These are phyloP conservation scores for Fukomys damarensis DNA, from an alignment of 2,113 vertebrate species.

Conservation along the genomic window DNA sequence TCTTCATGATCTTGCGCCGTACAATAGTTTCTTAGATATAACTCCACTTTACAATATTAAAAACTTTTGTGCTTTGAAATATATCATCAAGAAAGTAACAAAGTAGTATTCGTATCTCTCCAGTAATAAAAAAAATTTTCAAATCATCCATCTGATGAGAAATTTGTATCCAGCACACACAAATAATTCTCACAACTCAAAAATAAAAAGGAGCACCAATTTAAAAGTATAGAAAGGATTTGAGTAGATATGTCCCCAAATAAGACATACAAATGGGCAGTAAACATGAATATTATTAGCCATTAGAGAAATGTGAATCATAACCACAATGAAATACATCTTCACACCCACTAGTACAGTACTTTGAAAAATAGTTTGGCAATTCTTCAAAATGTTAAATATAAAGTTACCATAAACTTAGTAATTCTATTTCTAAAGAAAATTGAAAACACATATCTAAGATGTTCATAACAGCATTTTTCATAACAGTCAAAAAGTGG, in stretches of 20 bases:
- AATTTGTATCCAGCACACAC: background rate
- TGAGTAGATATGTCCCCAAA: background rate
- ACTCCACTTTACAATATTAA: background rate
- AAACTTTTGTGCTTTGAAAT: background rate
- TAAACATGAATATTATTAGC: background rate
- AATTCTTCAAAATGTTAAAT: background rate
- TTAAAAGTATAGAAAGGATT: background rate
- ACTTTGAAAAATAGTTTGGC: background rate
- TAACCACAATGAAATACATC: background rate
- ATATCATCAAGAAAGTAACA: background rate
- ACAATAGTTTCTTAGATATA: background rate
- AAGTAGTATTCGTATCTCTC: background rate
- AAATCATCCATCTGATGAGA: background rate
- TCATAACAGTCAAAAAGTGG: background rate
- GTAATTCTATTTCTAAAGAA: background rate
- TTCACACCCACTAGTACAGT: background rate
- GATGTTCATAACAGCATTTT: background rate
- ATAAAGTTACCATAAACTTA: background rate
- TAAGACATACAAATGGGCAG: background rate
- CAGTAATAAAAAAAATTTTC: background rate
- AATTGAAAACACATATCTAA: background rate
- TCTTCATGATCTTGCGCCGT: background rate
- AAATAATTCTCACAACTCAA: background rate
- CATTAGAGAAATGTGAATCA: background rate
- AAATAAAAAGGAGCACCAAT: background rate